These are phyloP conservation scores for Oncopeltus fasciatus DNA, from an alignment of 1,140 invertebrate species.

Conservation along the genomic window DNA sequence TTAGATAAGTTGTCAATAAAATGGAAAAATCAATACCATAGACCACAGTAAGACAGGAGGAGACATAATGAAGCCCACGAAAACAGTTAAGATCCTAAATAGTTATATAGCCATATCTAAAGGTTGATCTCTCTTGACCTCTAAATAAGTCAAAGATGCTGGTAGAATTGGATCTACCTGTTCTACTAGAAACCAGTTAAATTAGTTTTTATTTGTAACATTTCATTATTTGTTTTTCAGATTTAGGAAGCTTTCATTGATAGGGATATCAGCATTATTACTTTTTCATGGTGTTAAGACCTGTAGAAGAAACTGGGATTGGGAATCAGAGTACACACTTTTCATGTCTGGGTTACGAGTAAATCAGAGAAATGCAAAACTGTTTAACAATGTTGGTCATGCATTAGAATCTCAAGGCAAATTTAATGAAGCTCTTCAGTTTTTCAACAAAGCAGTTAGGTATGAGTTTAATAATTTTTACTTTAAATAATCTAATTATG, in stretches of 20 bases:
- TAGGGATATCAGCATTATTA: slow-evolving; percentile 48
- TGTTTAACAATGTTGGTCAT: slow-evolving; percentile 95
- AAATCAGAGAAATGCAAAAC: slow-evolving; percentile 82
- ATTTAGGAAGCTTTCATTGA: slow-evolving; percentile 32
- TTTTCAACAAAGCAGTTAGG: slow-evolving; percentile 80
- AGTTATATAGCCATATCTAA: too few species aligned
- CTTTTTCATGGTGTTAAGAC: slow-evolving; percentile 67
- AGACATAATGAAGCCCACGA: too few species aligned
- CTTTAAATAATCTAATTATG: too few species aligned
- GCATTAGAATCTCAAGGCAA: slow-evolving; percentile 74
- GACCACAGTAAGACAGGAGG: too few species aligned
- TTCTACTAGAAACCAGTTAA: too few species aligned
- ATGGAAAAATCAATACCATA: too few species aligned
- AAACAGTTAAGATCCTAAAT: too few species aligned
- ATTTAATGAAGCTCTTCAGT: slow-evolving; percentile 73
- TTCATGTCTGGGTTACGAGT: slow-evolving; percentile 84
- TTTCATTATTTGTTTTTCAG: slow-evolving; percentile 13
- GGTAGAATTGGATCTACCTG: too few species aligned
- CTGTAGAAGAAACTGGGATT: slow-evolving; percentile 74
- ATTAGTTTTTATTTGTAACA: too few species aligned
- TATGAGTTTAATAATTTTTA: slow-evolving; percentile 26
- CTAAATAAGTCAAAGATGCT: too few species aligned
- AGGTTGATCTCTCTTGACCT: too few species aligned
- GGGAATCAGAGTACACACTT: slow-evolving; percentile 82
- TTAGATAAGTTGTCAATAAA: too few species aligned